Percentiles rank a stretch among this genome's conserved stretches.
These are phyloP conservation scores for Goniozus legneri DNA, from an alignment of 1,140 invertebrate genomes.

Conservation along the genomic window DNA sequence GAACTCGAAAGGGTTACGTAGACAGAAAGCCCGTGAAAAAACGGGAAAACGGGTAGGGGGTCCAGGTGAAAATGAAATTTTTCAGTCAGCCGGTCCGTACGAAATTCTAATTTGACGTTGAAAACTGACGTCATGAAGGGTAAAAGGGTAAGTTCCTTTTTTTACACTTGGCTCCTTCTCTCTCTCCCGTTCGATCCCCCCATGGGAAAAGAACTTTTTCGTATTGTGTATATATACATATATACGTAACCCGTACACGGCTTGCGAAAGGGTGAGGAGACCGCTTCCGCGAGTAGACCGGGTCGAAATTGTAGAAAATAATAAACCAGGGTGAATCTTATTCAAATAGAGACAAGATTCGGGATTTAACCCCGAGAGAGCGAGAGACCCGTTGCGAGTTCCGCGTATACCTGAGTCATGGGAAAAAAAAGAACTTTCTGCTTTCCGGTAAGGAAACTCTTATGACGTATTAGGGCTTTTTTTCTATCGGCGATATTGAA, in stretches of 20 bases:
- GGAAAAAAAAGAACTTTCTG: conserved; percentile 38
- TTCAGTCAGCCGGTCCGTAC: conserved; percentile 37
- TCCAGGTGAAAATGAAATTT: conserved; percentile 44
- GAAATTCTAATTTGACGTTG: conserved; percentile 49
- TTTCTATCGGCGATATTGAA: too few species aligned
- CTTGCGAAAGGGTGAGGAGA: conserved; percentile 21
- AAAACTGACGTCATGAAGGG: conserved; percentile 35
- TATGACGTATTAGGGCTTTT: too few species aligned
- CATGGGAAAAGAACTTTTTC: conserved; percentile 46
- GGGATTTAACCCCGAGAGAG: conserved; percentile 35
- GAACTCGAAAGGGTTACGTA: conserved; percentile 15
- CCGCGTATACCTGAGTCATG: conserved; percentile 38
- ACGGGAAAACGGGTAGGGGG: conserved; percentile 6
- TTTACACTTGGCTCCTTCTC: too few species aligned
- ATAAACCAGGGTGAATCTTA: conserved; percentile 52
- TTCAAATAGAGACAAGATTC: conserved; percentile 50
- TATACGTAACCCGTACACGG: conserved; percentile 11
- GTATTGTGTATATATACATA: conserved; percentile 19
- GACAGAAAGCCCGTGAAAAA: conserved; percentile 14
- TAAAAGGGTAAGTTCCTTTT: conserved; percentile 22
- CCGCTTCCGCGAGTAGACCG: conserved; percentile 16
- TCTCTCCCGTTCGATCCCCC: too few species aligned
- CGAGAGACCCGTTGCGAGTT: conserved; percentile 16
- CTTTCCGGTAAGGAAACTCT: too few species aligned
- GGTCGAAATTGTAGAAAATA: conserved; percentile 44